Evolutionary conservation across 2,888 invertebrate genomes (phyloP), one percentile per base, ranked within the genome.

Genomic region (Agrochola lychnidis): DNA sequence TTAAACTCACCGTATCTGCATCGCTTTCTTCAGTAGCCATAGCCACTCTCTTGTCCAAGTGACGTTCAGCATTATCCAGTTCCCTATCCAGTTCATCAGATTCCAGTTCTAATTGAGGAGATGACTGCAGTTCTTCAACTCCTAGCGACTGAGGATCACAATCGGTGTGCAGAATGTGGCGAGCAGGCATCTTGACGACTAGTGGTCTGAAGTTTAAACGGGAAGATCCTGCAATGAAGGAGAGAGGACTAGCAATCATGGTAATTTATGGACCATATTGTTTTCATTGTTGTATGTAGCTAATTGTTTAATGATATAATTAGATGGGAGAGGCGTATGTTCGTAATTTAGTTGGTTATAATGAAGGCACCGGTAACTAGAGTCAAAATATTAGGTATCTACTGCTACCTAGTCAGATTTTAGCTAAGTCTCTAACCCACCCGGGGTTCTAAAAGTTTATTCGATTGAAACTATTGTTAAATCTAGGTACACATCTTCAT

Each of bases 1-100:
- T 16, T 53, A 72, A 56, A 93, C 96, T 94, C 85, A 97, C 97
- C 92, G 95, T 95, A 56, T 96, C 96, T 59, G 92, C 94, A 82
- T 97, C 97, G 75, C 96, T 96, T 82, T 97, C 97, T 72, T 95
- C 96, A 1, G 94, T 93, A 36, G 97, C 97, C 74, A 97, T 93
- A 51, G 95, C 93, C 5, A 94, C 93, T 45, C 92, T 95, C 77
- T 91, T 93, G 9, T 95, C 92, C 78, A 96, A 88, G 61, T 94
- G 95, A 53, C 92, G 92, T 80, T 96, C 96, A 71, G 94, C 95
- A 64, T 92, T 92, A 59, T 92, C 90, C 73, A 96, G 86, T 81
- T 96, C 93, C 48, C 92, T 88, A 10, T 96, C 94, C n/a, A 96
- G 86, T 77, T 95, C 95, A 22, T 91, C 89, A 0, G 92, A 85